Evolutionary conservation across 2,888 invertebrate genomes (phyloP).

Genomic region (Heliconius ismenius): DNA sequence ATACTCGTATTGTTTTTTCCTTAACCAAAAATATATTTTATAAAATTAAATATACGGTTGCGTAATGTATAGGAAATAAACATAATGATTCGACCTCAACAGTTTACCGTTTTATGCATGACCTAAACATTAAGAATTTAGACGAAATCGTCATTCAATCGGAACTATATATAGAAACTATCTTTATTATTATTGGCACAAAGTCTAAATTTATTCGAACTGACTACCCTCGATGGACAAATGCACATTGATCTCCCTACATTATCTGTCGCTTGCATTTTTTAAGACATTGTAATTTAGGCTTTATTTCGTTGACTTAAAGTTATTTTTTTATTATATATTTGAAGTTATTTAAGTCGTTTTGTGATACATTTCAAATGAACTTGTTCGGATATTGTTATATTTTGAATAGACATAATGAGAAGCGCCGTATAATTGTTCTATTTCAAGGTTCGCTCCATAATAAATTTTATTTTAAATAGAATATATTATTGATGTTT

Average conservation of each 20-base stretch:
- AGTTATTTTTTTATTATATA: slow-evolving; percentile 21
- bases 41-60: slow-evolving; percentile 23
- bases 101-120: slow-evolving; percentile 45
- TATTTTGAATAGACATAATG: slow-evolving; percentile 48
- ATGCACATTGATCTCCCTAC: slow-evolving; percentile 49
- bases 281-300: slow-evolving; percentile 6
- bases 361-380: slow-evolving; percentile 30
- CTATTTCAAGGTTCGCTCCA: slow-evolving; percentile 33
- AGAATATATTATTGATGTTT: not conserved
- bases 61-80: slow-evolving; percentile 42
- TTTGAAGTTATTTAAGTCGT: slow-evolving; percentile 1
- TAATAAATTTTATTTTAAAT: slow-evolving; percentile 11
- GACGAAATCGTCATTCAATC: slow-evolving; percentile 42
- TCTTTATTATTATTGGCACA: slow-evolving; percentile 41
- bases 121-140: slow-evolving; percentile 46
- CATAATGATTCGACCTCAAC: slow-evolving; percentile 39
- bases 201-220: slow-evolving; percentile 48
- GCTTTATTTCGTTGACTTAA: slow-evolving; percentile 10
- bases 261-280: slow-evolving; percentile 35
- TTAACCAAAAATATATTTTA: not conserved
- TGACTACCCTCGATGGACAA: slow-evolving; percentile 48
- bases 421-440: slow-evolving; percentile 43
- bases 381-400: slow-evolving; percentile 49
- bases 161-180: slow-evolving; percentile 30
- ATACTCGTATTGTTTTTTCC: not conserved